Base-by-base conservation (phyloP, 2,113 vertebrate species). In the Nannobrachium achirus region DNA sequence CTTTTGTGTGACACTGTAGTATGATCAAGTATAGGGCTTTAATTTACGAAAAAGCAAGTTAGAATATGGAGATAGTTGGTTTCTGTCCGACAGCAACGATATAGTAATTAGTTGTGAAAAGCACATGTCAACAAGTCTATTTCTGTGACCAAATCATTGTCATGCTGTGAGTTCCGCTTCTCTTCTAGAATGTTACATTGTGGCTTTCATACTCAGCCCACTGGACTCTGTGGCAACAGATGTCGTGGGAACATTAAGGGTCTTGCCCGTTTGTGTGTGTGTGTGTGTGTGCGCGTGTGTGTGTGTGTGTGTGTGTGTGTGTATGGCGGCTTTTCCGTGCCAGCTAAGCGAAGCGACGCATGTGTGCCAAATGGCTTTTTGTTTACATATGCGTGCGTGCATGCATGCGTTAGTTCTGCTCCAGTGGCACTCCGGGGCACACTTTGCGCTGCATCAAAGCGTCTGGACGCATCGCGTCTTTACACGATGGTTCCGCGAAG, bases 171-270 rank as follows among this genome's bases (percentile, higher is more conserved):
- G 62, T 76, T 73, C 60, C 56, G 66, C 49, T 62, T 18, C 3
- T 63, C 59, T 48, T 74, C 71, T 50, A 56, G 49, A 58, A 44
- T 62, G 66, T 66, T 72, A 67, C 75, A 56, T 42, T 71, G 71
- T 78, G 60, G 55, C 49, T 65, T 74, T 67, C 59, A 19, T 15
- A 61, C 70, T 48, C 18, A 7, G 76, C 76, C 75, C 64, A 57
- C 19, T 77, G 73, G 68, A 75, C 66, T 57, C 41, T 72, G 71
- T 64, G 49, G 70, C 56, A 78, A 49, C 79, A 83, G 67, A 86
- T 85, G 81, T 84, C 67, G 57, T 81, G 84, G 83, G 76, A 88
- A 86, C 63, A 51, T 11, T 14, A 41, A 48, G 61, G 74, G 73
- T 83, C 58, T 64, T 10, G 18, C 13, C 6, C n/a, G 59, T 13